phyloP scores from a whole-genome alignment of 2,113 vertebrate genomes.

The Donacobius atricapilla region DNA sequence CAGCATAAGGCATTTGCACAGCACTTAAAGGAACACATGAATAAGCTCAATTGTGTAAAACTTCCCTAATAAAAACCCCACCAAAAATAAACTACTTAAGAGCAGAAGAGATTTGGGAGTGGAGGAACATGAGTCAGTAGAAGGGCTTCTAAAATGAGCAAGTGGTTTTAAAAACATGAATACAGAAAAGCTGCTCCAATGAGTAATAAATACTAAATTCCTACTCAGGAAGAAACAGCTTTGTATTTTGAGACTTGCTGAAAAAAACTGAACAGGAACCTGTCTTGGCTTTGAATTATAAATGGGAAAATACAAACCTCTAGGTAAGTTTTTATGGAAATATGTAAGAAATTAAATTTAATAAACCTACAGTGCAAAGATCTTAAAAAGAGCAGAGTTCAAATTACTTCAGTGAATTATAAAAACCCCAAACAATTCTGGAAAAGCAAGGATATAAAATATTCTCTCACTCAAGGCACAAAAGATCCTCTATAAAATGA shows the following conservation, averaged over 20 bases:
- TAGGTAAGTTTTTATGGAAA: background rate
- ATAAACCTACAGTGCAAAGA: background rate
- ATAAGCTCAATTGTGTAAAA: background rate
- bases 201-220: slow-evolving; percentile 24
- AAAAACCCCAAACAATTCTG: background rate
- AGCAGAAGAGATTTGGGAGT: background rate
- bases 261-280: background rate
- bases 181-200: background rate
- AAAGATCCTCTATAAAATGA: background rate
- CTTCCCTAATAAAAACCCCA: background rate
- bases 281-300: background rate
- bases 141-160: slow-evolving; percentile 4
- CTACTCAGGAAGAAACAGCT: background rate
- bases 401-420: background rate
- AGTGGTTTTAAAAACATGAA: background rate
- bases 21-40: background rate
- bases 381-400: background rate
- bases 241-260: background rate
- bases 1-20: background rate
- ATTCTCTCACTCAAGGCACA: background rate
- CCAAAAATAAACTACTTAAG: slow-evolving; percentile 40
- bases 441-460: background rate
- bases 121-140: slow-evolving; percentile 30
- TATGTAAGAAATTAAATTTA: background rate
- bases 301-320: background rate